Conservation (phyloP, 2,888 invertebrate genomes). For the Neoaliturus tenellus region DNA sequence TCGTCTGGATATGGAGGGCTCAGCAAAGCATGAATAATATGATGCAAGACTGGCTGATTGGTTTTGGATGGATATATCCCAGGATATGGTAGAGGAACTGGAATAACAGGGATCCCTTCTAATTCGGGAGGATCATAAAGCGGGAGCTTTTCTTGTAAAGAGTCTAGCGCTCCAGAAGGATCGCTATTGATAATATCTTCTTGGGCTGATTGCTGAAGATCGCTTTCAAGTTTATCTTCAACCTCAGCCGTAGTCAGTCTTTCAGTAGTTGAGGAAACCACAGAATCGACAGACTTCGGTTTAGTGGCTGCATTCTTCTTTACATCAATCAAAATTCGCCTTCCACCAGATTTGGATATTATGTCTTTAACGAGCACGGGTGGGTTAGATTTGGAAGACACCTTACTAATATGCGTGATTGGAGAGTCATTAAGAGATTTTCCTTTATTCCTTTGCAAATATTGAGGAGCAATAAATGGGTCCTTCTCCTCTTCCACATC, state of each 20-base stretch:
- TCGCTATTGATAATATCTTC: not conserved
- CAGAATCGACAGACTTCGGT: not conserved
- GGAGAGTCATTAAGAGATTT: not conserved
- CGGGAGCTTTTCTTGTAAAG: not conserved
- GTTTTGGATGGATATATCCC: not conserved
- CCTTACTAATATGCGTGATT: not conserved
- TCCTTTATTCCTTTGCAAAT: not conserved
- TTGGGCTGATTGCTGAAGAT: not conserved
- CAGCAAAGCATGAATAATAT: not conserved
- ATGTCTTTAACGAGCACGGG: not conserved
- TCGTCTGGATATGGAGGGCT: not conserved
- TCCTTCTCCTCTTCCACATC: not conserved
- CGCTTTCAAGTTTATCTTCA: not conserved
- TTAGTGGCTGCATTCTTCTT: not conserved
- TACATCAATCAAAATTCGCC: not conserved
- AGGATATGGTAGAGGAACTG: not conserved
- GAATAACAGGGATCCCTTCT: not conserved
- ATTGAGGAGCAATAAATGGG: not conserved
- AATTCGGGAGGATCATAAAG: not conserved
- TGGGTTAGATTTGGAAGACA: not conserved
- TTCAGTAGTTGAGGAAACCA: not conserved
- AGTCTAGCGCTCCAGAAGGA: not conserved
- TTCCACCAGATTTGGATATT: not conserved
- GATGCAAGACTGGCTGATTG: not conserved
- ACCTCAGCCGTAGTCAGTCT: not conserved